Evolutionary conservation across 2,113 vertebrate species (phyloP), one percentile per base, ranked within the genome.

Genomic region (Chiloscyllium plagiosum): DNA sequence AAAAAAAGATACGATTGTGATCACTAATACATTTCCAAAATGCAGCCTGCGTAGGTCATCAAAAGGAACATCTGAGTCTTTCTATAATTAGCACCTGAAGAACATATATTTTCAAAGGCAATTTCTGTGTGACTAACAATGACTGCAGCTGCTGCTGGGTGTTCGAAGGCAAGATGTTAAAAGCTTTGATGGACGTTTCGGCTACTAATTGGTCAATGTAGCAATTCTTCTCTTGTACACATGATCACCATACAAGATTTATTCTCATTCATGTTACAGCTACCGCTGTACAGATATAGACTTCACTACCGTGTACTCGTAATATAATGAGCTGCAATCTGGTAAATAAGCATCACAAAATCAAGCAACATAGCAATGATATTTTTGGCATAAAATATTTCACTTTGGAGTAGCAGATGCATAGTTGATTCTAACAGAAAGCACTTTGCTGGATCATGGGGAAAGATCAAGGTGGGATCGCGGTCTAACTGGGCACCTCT

Each of bases 121-220:
- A 95, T 95, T 95, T 95, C 69, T 76, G 26, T 70, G 68, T 13
- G 94, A 70, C 50, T 76, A 52, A 72, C 94, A 95, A 95, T 95
- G 69, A 95, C 94, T 29, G 47, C 69, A 95, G 94, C 94, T 95
- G 94, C 68, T 95, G 94, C 94, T 19, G 94, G 47, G 68, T 95
- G 94, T 70, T 95, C 13, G 26, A 50, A 95, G 42, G 69, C 68
- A 95, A 95, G 94, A 72, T 52, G 69, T 47, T 95, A 95, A 95
- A 95, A 52, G 94, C 94, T 95, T 76, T 76, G 56, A 90, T 90
- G 94, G 69, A 95, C 47, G 69, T 72, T 76, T 95, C 37, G 47
- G 94, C 94, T 50, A 24, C 94, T 95, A 95, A 95, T 95, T 95
- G 94, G 94, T 95, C 94, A 95, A 52, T 50, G 47, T 70, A 95